phyloP scores from a whole-genome alignment of 2,888 invertebrate genomes.

The Hetaerina titia region DNA sequence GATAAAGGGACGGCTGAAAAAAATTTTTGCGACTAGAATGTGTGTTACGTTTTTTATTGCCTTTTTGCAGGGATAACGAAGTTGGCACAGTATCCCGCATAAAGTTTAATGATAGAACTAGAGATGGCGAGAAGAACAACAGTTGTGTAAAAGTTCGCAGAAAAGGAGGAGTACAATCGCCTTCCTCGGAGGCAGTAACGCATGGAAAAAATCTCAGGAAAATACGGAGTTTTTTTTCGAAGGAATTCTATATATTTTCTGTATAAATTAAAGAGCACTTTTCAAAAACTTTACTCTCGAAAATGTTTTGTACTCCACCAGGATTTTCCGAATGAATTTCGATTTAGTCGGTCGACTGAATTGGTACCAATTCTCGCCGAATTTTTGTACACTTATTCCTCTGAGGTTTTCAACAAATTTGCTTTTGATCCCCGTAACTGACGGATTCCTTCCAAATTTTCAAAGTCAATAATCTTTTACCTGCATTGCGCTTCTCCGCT shows the following conservation, averaged over 20 bases:
- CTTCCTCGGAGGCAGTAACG: neutral
- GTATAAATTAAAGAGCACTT: neutral
- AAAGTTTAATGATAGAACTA: neutral
- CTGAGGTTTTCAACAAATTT: neutral
- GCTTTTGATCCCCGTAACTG: neutral
- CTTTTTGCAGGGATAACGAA: neutral
- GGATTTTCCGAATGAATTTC: neutral
- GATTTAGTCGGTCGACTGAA: neutral
- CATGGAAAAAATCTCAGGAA: neutral
- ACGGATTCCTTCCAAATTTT: neutral
- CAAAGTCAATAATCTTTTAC: neutral
- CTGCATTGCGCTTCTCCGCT: neutral
- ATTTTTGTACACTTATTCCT: neutral
- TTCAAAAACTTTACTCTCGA: neutral
- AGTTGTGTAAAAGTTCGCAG: neutral
- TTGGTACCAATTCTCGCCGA: neutral
- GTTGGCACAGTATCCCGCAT: neutral
- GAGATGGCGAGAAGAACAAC: neutral
- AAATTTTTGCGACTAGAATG: neutral
- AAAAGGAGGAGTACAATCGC: neutral
- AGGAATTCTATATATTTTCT: neutral
- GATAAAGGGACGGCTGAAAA: neutral
- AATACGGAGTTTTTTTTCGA: neutral
- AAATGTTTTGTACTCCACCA: neutral
- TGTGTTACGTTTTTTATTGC: neutral